Evolutionary conservation across 2,113 vertebrate genomes (phyloP).

Genomic region (Myiopsitta monachus): DNA sequence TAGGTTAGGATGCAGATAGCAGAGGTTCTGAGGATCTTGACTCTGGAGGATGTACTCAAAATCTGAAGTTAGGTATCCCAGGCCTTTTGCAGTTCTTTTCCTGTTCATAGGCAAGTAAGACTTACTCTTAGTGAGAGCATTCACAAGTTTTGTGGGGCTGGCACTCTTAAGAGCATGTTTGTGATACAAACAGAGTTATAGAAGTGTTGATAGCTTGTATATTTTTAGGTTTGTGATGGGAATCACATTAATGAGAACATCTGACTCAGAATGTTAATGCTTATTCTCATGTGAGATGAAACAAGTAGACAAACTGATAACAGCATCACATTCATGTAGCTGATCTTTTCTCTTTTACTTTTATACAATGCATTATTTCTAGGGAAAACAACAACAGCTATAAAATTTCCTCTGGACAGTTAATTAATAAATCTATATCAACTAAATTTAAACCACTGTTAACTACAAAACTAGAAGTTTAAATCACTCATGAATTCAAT

Average conservation of each 20-base stretch:
- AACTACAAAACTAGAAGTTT: background rate
- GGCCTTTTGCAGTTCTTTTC: background rate
- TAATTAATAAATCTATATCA: constrained; percentile 44
- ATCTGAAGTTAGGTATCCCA: background rate
- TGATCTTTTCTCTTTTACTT: constrained; percentile 11
- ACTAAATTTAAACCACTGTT: constrained; percentile 7
- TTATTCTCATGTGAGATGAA: constrained; percentile 35
- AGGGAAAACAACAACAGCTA: constrained; percentile 2
- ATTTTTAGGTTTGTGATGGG: background rate
- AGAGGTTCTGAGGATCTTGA: background rate
- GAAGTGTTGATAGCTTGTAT: constrained; percentile 20
- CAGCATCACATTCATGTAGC: background rate
- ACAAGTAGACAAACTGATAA: constrained; percentile 46
- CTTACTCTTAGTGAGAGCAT: background rate
- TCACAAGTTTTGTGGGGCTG: background rate
- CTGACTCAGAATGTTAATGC: constrained; percentile 38
- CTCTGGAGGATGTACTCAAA: background rate
- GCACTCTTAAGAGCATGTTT: background rate
- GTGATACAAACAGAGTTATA: constrained; percentile 21
- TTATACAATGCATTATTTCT: background rate
- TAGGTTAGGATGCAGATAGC: background rate
- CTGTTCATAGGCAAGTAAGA: background rate
- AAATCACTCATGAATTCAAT: background rate
- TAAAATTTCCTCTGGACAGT: constrained; percentile 21
- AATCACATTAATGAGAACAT: constrained; percentile 57